Conservation (phyloP, 1,140 invertebrate genomes). For the Coptotermes formosanus region DNA sequence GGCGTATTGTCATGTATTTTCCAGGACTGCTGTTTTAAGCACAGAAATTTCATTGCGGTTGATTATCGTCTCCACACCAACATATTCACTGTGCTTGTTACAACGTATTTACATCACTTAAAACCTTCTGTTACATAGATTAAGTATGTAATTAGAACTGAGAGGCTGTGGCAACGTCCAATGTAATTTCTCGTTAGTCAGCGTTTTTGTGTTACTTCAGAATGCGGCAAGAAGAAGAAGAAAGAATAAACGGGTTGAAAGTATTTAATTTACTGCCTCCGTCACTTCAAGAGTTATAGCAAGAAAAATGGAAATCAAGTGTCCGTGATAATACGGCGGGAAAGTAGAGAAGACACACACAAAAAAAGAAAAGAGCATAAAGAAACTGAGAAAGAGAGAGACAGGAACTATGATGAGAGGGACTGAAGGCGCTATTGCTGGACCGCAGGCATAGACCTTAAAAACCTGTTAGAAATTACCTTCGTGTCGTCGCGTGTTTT, state of each 20-base stretch:
- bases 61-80: not conserved
- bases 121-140: not conserved
- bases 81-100: not conserved
- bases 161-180: not conserved
- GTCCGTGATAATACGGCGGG: not conserved
- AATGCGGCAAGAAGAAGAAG: not conserved
- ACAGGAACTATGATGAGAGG: not conserved
- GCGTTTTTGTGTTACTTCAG: not conserved
- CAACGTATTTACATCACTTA: not conserved
- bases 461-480: conserved; percentile 31
- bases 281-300: not conserved
- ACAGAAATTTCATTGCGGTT: not conserved
- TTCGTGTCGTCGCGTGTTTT: conserved; percentile 21
- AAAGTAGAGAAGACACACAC: not conserved
- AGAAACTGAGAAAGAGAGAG: not conserved
- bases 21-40: not conserved
- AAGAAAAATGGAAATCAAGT: not conserved
- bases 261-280: not conserved
- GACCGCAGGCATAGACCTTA: not conserved
- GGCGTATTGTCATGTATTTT: not conserved
- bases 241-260: not conserved
- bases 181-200: not conserved
- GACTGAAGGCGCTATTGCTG: not conserved
- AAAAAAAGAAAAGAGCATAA: not conserved
- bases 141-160: not conserved